A percentile compares a stretch with the other conserved stretches of the same genome.
Conservation (phyloP, 37 sponge, comb jelly and placozoan species). For the Dysidea cf. avara region DNA sequence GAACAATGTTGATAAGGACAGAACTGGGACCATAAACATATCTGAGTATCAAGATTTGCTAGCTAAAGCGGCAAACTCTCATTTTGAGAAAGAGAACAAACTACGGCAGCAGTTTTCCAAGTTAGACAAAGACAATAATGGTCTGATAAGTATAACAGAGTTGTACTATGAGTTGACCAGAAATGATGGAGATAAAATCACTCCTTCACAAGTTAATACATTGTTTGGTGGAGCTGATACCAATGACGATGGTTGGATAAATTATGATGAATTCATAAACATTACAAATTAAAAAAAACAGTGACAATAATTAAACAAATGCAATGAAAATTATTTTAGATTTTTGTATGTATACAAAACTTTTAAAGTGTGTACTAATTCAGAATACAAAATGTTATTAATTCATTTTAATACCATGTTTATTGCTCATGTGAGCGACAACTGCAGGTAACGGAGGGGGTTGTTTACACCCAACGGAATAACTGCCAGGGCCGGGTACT, state of each 20-base stretch:
- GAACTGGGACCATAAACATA: constrained; percentile 1
- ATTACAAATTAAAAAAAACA: constrained; percentile 2
- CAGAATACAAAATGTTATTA: background rate
- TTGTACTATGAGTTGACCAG: background rate
- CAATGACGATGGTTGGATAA: background rate
- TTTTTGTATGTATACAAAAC: background rate
- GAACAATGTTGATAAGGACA: constrained; percentile 9
- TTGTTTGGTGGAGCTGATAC: background rate
- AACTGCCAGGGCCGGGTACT: constrained; percentile 81
- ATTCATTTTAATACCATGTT: constrained; percentile 44
- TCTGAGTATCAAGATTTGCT: constrained; percentile 8
- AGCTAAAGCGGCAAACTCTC: background rate
- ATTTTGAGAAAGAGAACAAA: constrained; percentile 1
- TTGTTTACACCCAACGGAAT: constrained; percentile 58
- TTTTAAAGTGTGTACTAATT: background rate
- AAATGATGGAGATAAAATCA: background rate
- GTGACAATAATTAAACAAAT: background rate
- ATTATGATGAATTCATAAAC: background rate
- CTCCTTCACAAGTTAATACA: background rate
- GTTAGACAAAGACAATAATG: constrained; percentile 29
- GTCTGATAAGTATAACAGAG: background rate
- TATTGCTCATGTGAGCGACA: constrained; percentile 53
- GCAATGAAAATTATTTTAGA: background rate
- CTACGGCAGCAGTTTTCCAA: background rate
- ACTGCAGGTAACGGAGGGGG: constrained; percentile 64